Conservation (phyloP, 2,113 vertebrate species). For the Grantiella picta region DNA sequence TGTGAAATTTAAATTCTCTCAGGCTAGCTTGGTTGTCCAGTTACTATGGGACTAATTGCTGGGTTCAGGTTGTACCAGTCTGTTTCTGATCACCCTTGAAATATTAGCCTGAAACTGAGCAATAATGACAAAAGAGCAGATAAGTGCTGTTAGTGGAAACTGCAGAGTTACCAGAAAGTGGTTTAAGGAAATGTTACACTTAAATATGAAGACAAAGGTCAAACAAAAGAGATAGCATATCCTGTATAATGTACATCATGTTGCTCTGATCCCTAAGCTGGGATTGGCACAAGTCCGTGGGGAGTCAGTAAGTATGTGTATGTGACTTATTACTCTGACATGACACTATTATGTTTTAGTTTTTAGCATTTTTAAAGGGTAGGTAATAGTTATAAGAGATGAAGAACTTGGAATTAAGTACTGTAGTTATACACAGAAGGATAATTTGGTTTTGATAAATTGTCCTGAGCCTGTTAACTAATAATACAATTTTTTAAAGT, state of each 20-base stretch:
- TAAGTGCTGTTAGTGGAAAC: not conserved
- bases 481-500: conserved; percentile 98
- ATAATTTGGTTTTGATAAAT: conserved; percentile 99
- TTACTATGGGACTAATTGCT: rapidly evolving
- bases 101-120: not conserved
- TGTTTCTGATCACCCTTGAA: not conserved
- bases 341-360: conserved; percentile 90
- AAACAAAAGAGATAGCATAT: conserved; percentile 57
- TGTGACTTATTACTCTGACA: conserved; percentile 88
- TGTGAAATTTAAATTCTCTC: not conserved
- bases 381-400: conserved; percentile 96
- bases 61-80: not conserved
- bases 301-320: conserved; percentile 82
- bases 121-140: not conserved
- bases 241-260: conserved; percentile 56
- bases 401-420: conserved; percentile 95
- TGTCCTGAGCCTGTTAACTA: conserved; percentile 91
- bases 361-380: conserved; percentile 96
- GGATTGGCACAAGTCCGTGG: conserved; percentile 67
- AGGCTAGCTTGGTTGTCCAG: not conserved
- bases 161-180: conserved; percentile 45
- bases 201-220: conserved; percentile 75
- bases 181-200: conserved; percentile 69
- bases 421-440: conserved; percentile 94
- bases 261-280: conserved; percentile 58